Conservation (phyloP, 2,888 invertebrate genomes). For the Tetheella fluctuosa region DNA sequence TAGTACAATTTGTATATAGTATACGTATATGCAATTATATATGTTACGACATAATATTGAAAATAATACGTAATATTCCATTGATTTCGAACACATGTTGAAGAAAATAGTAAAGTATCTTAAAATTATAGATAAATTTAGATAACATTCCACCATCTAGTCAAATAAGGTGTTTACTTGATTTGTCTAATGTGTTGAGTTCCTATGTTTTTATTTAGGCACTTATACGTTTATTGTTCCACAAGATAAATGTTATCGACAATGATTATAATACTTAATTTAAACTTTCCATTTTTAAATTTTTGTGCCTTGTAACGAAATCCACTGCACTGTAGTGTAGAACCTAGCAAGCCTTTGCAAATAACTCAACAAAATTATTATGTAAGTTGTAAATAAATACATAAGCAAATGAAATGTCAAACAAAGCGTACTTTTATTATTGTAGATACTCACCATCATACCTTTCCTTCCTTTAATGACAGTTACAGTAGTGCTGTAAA, state of each 20-base stretch:
- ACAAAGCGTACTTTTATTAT: conserved; percentile 24
- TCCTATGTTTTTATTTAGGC: conserved; percentile 18
- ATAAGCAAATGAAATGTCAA: conserved; percentile 41
- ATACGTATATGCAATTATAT: conserved; percentile 4
- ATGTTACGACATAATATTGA: neutral
- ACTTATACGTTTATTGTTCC: conserved; percentile 12
- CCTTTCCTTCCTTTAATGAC: neutral
- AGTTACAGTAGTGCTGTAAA: too few relatives aligned
- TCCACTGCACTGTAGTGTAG: conserved; percentile 56
- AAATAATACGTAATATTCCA: conserved; percentile 1
- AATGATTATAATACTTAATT: conserved; percentile 11
- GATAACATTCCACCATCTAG: conserved; percentile 77
- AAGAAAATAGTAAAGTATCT: conserved; percentile 10
- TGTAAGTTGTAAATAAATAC: conserved; percentile 77
- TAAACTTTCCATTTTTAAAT: conserved; percentile 42
- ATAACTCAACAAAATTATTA: conserved; percentile 68
- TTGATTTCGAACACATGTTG: conserved; percentile 10
- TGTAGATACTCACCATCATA: conserved; percentile 24
- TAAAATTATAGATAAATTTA: conserved; percentile 44
- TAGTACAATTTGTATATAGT: conserved; percentile 9
- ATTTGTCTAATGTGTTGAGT: conserved; percentile 20
- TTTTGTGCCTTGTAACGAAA: conserved; percentile 59
- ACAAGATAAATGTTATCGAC: conserved; percentile 1
- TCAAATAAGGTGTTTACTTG: conserved; percentile 60
- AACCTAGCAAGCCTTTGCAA: conserved; percentile 56